phyloP scores from a whole-genome alignment of 2,797 vertebrate species.

The Sylvilagus floridanus region DNA sequence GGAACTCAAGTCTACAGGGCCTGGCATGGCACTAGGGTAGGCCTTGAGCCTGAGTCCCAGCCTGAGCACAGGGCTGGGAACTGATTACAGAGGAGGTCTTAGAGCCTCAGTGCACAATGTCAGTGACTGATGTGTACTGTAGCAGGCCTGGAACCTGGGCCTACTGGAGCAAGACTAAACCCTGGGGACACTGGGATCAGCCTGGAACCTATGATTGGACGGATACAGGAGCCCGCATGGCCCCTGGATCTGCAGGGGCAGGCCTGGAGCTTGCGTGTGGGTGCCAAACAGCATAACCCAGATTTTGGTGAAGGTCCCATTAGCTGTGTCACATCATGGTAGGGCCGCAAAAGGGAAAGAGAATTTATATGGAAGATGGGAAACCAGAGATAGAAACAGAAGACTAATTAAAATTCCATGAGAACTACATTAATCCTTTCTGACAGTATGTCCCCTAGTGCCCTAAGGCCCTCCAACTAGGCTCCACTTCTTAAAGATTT shows the following conservation, averaged over 20 bases:
- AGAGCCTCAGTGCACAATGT: neutral
- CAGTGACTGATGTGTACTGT: neutral
- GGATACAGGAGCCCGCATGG: neutral
- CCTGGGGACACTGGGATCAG: neutral
- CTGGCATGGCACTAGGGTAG: neutral
- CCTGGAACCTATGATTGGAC: neutral
- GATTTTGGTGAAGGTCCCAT: neutral
- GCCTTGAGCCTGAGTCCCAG: neutral
- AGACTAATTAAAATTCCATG: neutral
- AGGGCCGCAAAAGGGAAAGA: neutral
- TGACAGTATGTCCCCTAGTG: neutral
- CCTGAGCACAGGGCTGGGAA: neutral
- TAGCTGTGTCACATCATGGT: neutral
- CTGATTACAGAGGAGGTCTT: neutral
- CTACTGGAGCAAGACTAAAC: neutral
- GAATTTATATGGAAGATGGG: neutral
- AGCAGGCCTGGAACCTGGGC: no score
- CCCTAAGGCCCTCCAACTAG: neutral
- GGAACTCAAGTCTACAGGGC: neutral
- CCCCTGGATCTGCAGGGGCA: neutral
- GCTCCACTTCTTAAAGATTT: neutral
- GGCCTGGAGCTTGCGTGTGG: neutral
- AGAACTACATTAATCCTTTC: neutral
- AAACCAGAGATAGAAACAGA: neutral
- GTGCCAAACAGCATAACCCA: neutral